Conservation (phyloP, 2,888 invertebrate genomes). For the Dryobota labecula region DNA sequence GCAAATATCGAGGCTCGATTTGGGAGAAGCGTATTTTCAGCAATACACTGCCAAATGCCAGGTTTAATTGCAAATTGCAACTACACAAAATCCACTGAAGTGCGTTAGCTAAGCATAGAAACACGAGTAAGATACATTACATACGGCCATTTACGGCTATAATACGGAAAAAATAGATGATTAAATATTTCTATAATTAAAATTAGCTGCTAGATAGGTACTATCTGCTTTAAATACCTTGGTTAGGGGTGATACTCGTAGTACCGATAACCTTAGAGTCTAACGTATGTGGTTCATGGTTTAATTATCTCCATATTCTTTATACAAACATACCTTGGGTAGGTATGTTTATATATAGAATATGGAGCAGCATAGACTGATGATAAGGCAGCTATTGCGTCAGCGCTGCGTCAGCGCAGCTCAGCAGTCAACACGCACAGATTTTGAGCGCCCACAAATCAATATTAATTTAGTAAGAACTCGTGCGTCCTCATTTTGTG, state of each 20-base stretch:
- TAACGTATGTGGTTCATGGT: background rate
- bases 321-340: background rate
- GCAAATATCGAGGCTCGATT: slow-evolving; percentile 6
- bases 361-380: background rate
- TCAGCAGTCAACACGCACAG: slow-evolving; percentile 14
- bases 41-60: background rate
- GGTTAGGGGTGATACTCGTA: too few species aligned
- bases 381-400: slow-evolving; percentile 29
- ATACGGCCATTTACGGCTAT: background rate
- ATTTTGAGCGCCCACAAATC: slow-evolving; percentile 49
- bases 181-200: background rate
- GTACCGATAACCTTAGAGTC: too few species aligned
- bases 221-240: too few species aligned
- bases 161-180: background rate
- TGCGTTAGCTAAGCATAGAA: background rate
- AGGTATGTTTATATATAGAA: too few species aligned
- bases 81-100: background rate
- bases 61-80: slow-evolving; percentile 3
- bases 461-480: slow-evolving; percentile 56
- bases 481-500: slow-evolving; percentile 33
- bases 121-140: background rate
- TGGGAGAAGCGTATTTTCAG: slow-evolving; percentile 2
- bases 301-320: background rate
- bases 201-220: background rate
- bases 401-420: slow-evolving; percentile 27